Conservation (phyloP, 2,888 invertebrate genomes). For the Teleogryllus oceanicus region DNA sequence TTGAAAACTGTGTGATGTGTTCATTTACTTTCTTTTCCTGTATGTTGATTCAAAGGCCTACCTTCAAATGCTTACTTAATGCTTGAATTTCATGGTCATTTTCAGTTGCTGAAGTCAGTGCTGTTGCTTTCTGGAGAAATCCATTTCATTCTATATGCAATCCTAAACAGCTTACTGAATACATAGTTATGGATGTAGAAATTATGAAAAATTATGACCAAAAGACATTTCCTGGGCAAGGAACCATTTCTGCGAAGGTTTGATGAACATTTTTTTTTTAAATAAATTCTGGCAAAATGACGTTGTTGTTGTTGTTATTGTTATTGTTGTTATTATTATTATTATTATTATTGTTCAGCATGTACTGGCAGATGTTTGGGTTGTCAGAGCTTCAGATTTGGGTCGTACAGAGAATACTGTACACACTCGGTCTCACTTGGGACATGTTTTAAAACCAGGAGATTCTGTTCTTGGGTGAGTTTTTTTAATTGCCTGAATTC, state of each 20-base stretch:
- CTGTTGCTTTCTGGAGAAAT: slow-evolving; percentile 77
- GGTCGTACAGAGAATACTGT: slow-evolving; percentile 77
- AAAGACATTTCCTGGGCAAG: slow-evolving; percentile 81
- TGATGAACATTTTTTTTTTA: background rate
- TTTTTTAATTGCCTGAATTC: background rate
- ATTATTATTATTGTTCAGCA: slow-evolving; percentile 54
- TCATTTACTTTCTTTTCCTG: too few relatives aligned
- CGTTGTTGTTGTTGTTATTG: background rate
- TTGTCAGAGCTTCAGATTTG: slow-evolving; percentile 80
- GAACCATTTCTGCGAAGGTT: slow-evolving; percentile 74
- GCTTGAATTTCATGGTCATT: background rate
- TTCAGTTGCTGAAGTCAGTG: slow-evolving; percentile 77
- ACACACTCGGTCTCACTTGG: slow-evolving; percentile 89
- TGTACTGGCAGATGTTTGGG: slow-evolving; percentile 88
- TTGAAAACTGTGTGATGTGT: too few relatives aligned
- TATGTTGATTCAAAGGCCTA: too few relatives aligned
- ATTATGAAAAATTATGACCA: slow-evolving; percentile 69
- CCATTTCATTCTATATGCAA: slow-evolving; percentile 86
- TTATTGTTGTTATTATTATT: background rate
- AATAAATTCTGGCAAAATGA: background rate
- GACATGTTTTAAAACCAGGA: slow-evolving; percentile 86
- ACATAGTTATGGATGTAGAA: slow-evolving; percentile 92
- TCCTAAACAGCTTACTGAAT: slow-evolving; percentile 87
- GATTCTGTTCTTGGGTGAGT: slow-evolving; percentile 86
- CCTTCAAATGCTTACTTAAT: too few relatives aligned